Evolutionary conservation across 35 echinoderm and acorn worm genomes (phyloP).

Genomic region (Heliocidaris tuberculata): DNA sequence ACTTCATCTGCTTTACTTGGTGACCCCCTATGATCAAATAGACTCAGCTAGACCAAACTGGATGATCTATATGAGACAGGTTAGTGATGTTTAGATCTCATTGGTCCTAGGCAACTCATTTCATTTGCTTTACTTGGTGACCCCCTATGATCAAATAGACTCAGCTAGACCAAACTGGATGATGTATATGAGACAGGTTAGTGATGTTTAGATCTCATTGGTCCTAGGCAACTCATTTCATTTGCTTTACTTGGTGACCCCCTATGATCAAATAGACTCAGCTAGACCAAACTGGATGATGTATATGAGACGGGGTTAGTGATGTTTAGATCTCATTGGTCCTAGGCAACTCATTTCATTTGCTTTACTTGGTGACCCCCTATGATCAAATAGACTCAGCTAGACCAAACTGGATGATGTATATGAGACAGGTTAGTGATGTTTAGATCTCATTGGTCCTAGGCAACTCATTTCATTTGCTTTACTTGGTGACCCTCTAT

Average conservation of each 20-base stretch:
- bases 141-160: constrained; percentile 61
- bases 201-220: no score
- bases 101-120: constrained; percentile 77
- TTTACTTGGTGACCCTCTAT: constrained; percentile 17
- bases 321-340: no score
- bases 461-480: no score
- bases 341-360: no score
- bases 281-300: constrained; percentile 76
- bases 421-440: constrained; percentile 62
- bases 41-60: constrained; percentile 63
- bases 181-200: constrained; percentile 81
- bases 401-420: constrained; percentile 78
- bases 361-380: no score
- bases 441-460: not conserved
- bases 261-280: constrained; percentile 51
- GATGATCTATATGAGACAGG: constrained; percentile 83
- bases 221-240: constrained; percentile 80
- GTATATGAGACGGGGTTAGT: constrained; percentile 68
- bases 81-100: not conserved
- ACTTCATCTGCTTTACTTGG: constrained; percentile 86
- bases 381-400: constrained; percentile 54
- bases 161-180: constrained; percentile 65
- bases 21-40: constrained; percentile 77
- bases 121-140: constrained; percentile 82
- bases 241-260: constrained; percentile 83